Percentiles rank a stretch among this genome's conserved stretches.
Conservation (phyloP, 1,140 invertebrate species). For the Chrysoperla carnea region DNA sequence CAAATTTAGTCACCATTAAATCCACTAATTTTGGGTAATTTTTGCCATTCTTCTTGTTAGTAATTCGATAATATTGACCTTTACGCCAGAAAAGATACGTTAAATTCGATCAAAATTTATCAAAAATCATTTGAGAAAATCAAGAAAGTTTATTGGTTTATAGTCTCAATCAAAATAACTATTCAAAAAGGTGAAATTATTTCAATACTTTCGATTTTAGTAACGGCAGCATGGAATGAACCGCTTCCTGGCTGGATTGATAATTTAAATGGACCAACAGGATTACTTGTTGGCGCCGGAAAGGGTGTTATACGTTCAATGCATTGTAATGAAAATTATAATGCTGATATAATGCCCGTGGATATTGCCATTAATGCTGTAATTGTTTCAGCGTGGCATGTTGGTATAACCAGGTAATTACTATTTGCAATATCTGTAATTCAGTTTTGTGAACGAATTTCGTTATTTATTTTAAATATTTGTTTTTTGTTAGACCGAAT, state of each 20-base stretch:
- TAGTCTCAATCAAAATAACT: too few species aligned
- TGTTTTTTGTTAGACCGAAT: constrained; percentile 16
- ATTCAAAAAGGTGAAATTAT: too few species aligned
- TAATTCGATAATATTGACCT: too few species aligned
- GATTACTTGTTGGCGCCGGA: constrained; percentile 53
- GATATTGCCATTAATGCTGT: constrained; percentile 65
- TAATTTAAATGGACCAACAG: constrained; percentile 84
- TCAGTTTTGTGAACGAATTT: not conserved
- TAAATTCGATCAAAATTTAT: too few species aligned
- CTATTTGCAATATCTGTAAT: not conserved
- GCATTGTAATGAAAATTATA: constrained; percentile 35
- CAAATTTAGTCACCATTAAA: too few species aligned
- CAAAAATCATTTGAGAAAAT: too few species aligned
- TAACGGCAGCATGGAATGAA: constrained; percentile 47
- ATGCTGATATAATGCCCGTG: constrained; percentile 61
- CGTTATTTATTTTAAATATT: not conserved
- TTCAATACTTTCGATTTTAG: constrained; percentile 23
- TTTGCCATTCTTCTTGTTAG: too few species aligned
- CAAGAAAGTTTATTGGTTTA: too few species aligned
- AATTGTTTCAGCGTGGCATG: constrained; percentile 53
- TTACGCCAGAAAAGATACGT: too few species aligned
- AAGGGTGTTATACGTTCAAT: constrained; percentile 66
- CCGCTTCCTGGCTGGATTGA: constrained; percentile 80
- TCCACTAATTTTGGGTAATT: too few species aligned
- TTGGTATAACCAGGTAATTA: constrained; percentile 22